Evolutionary conservation across 2,113 vertebrate genomes (phyloP), one percentile per base, ranked within the genome.

Genomic region (Microtus ochrogaster): DNA sequence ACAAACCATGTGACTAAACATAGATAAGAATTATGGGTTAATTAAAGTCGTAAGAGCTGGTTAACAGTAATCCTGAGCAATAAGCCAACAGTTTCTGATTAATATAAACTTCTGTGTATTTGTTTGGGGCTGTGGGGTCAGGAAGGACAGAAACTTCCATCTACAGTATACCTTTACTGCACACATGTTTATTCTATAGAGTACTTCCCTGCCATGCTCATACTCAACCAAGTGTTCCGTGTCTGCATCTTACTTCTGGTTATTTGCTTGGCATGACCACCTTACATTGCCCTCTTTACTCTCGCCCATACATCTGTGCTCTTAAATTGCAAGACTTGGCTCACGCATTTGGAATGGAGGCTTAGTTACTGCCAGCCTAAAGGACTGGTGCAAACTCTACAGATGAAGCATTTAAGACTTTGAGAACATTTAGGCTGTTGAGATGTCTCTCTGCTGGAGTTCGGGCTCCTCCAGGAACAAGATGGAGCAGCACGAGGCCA

Each of bases 341-440:
- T 85, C 61, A 76, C 74, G 41, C 79, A 89, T 72, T 93, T 89
- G 68, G 66, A 77, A 86, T 89, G 74, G 73, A 47, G 17, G 22
- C 66, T 95, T 85, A 89, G 44, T 81, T 47, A 33, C 44, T 81
- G 49, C 63, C 55, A 92, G 79, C 49, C 70, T n/a, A 33, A 11
- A 92, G 79, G 70, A 73, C 24, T n/a, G 44, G 21, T n/a, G 22
- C 0, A 13, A 58, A 73, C 19, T 52, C 85, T 81, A 24, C 49
- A 82, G 66, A 77, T 41, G 52, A 49, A 84, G 85, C 79, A 68
- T 86, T 49, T 49, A 77, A 26, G 44, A 49, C 65, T 93, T 49
- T 76, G n/a, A 63, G 66, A 65, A 41, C n/a, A 72, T 52, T 86
- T 19, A 21, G 22, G 16, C 22, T 55, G 5, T 6, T 24, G 47